Evolutionary conservation across 2,888 invertebrate species (phyloP).

Genomic region (Salticus scenicus): DNA sequence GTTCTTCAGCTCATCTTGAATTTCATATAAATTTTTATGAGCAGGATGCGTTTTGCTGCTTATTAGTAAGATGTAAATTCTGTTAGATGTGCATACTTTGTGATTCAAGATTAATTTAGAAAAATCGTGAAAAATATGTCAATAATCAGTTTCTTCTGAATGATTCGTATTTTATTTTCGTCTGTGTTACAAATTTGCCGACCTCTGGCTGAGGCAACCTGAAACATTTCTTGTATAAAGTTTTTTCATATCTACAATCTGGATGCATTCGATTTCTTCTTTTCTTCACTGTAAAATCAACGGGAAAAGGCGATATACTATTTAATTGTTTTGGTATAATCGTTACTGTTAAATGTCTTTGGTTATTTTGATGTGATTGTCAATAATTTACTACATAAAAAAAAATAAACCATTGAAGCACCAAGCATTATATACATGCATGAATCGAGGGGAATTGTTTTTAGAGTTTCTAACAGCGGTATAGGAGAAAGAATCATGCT

Average conservation of each 20-base stretch:
- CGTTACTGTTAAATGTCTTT: background rate
- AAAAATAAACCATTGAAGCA: constrained; percentile 46
- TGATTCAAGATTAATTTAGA: background rate
- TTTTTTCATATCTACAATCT: background rate
- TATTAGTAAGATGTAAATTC: background rate
- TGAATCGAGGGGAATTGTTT: constrained; percentile 1
- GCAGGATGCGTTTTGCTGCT: background rate
- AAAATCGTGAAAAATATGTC: too few relatives aligned
- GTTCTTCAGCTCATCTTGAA: background rate
- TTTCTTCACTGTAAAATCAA: constrained; percentile 54
- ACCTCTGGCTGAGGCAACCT: constrained; percentile 54
- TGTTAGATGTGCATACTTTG: background rate
- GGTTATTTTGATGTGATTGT: constrained; percentile 48
- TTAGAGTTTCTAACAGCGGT: constrained; percentile 13
- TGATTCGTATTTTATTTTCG: too few relatives aligned
- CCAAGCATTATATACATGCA: constrained; percentile 26
- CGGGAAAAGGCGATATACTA: constrained; percentile 21
- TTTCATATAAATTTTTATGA: background rate
- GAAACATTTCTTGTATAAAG: constrained; percentile 12
- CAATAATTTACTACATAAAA: constrained; percentile 46
- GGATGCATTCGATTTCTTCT: background rate
- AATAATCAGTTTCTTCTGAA: background rate
- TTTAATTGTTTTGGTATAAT: background rate
- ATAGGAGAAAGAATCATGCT: constrained; percentile 24
- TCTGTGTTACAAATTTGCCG: background rate